Evolutionary conservation across 2,113 vertebrate species (phyloP), one percentile per base, ranked within the genome.

Genomic region (Scatophagus argus): DNA sequence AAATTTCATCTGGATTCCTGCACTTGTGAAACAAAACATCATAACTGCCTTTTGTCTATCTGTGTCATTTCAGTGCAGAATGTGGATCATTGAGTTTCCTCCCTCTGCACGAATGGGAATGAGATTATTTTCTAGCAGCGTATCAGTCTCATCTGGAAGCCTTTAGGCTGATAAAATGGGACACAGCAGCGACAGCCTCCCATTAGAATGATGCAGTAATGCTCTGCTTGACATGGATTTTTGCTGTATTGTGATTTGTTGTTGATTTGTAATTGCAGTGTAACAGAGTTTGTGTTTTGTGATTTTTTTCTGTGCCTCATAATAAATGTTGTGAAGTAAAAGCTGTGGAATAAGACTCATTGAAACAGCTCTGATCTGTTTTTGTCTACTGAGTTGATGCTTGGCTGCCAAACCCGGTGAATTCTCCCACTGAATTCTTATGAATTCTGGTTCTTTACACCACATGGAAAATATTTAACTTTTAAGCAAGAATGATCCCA

Each of bases 41-140:
- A 31, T 6, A 36, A 12, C 29, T 19, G 66, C n/a, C 65, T 38
- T n/a, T 19, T 47, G 47, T 13, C 11, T 17, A 44, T 49, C 2
- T 14, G 17, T 59, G 21, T 49, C 11, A 31, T 39, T 62, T 14
- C 59, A 47, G 27, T 36, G 36, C 23, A 32, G 14, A 64, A 27
- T 21, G 19, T 23, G 64, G 17, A 27, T 59, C 67, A 60, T 21
- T 49, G 68, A 38, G 54, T 43, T 67, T 58, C 5, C 5, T 19
- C 13, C 31, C 29, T 23, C 29, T 29, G 66, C 65, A 58, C 8
- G 0, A 13, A 17, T 5, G 31, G 13, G 25, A 36, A 70, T 39
- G 64, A 76, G 65, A 58, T 76, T 82, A 54, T 58, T 32, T 43
- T 55, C 9, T 34, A 17, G 38, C 25, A 21, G 38, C 51, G 21